Evolutionary conservation across 2,888 invertebrate species (phyloP).

Genomic region (Eupithecia abbreviata): DNA sequence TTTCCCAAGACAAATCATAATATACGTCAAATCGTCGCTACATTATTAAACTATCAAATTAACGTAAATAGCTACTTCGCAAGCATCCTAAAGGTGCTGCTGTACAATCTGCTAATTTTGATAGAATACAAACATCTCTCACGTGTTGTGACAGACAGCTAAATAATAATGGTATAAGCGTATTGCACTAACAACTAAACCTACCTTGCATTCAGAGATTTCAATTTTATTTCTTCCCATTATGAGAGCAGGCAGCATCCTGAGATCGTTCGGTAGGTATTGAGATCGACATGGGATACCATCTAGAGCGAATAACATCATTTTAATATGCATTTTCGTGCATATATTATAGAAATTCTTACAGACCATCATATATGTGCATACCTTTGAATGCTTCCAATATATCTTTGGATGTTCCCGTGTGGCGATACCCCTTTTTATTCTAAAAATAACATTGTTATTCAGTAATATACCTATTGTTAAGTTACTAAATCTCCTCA

Average conservation of each 20-base stretch:
- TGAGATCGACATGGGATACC: not conserved
- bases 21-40: too few species aligned
- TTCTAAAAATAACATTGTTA: not conserved
- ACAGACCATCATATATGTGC: not conserved
- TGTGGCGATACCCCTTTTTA: not conserved
- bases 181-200: not conserved
- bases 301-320: not conserved
- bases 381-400: not conserved
- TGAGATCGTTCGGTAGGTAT: not conserved
- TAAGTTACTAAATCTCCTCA: too few species aligned
- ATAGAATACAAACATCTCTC: too few species aligned
- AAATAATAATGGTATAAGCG: too few species aligned
- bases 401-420: not conserved
- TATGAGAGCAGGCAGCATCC: not conserved
- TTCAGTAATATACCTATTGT: not conserved
- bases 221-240: not conserved
- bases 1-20: not conserved
- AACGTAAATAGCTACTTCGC: not conserved
- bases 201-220: not conserved
- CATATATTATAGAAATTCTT: not conserved
- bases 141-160: too few species aligned
- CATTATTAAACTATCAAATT: not conserved
- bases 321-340: not conserved
- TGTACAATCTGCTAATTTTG: too few species aligned
- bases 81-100: too few species aligned